phyloP scores from a whole-genome alignment of 2,797 vertebrate genomes.

The Sciurus carolinensis region DNA sequence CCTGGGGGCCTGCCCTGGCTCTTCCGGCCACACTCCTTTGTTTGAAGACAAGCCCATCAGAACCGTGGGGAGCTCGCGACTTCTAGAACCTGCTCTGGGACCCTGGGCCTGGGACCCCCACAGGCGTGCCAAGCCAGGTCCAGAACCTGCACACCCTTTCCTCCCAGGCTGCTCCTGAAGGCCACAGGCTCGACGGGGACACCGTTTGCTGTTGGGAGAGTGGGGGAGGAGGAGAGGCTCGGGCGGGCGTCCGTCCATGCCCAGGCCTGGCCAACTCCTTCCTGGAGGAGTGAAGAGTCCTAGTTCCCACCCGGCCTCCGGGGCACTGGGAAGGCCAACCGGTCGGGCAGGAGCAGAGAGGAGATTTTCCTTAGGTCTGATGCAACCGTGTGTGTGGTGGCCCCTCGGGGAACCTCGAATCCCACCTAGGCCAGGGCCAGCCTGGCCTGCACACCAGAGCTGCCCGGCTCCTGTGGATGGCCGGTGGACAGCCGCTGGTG shows the following conservation, averaged over 20 bases:
- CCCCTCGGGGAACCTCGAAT: too few relatives aligned
- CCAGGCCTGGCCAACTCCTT: neutral
- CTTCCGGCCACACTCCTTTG: too few relatives aligned
- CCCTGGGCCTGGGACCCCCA: neutral
- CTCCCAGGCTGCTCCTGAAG: neutral
- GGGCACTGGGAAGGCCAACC: neutral
- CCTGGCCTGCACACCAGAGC: neutral
- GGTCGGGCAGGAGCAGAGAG: neutral
- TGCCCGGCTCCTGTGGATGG: fast-evolving
- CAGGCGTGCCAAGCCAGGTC: fast-evolving
- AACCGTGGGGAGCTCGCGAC: fast-evolving
- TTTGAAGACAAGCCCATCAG: fast-evolving
- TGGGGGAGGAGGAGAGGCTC: fast-evolving
- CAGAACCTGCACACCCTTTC: fast-evolving
- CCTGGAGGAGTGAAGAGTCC: neutral
- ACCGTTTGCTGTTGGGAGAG: too few relatives aligned
- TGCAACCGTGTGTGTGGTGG: fast-evolving
- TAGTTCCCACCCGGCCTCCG: fast-evolving
- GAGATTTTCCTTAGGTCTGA: fast-evolving
- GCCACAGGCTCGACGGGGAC: fast-evolving
- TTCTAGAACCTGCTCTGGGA: neutral
- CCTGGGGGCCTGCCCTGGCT: neutral
- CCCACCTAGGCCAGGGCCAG: neutral
- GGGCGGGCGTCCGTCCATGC: too few relatives aligned
- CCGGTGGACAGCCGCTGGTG: neutral